Evolutionary conservation across 2,797 vertebrate genomes (phyloP).

Genomic region (Meriones psammophilus): DNA sequence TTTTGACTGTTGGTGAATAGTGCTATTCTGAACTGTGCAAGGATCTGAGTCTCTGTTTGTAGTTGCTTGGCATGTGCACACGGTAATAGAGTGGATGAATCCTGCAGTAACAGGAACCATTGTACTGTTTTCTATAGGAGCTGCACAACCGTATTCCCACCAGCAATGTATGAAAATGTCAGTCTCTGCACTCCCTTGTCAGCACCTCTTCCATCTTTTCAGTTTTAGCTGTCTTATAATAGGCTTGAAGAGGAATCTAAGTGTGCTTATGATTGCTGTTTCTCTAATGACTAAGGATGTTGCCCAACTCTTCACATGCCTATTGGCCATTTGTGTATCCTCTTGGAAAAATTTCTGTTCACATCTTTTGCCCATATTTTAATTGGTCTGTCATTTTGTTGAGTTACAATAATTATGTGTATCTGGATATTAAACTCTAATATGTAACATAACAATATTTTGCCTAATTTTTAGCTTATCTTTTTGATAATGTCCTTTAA

Average conservation of each 20-base stretch:
- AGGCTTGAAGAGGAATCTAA: neutral
- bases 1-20: neutral
- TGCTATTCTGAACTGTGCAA: neutral
- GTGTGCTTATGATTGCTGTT: neutral
- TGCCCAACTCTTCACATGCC: neutral
- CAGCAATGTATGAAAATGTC: neutral
- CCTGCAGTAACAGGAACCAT: neutral
- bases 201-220: neutral
- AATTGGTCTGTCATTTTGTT: slow-evolving; percentile 19
- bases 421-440: neutral
- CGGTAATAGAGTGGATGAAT: neutral
- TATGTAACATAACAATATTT: slow-evolving; percentile 11
- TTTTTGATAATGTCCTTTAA: slow-evolving; percentile 25
- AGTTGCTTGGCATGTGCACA: neutral
- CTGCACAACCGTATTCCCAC: neutral
- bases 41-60: neutral
- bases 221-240: neutral
- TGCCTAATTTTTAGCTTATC: neutral
- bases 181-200: neutral
- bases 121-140: neutral
- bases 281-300: neutral
- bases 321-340: neutral
- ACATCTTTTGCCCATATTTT: neutral
- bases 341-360: neutral
- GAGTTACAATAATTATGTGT: neutral